Evolutionary conservation across 2,797 vertebrate species (phyloP), one percentile per base, ranked within the genome.

Genomic region (Chiropotes sagulatus): DNA sequence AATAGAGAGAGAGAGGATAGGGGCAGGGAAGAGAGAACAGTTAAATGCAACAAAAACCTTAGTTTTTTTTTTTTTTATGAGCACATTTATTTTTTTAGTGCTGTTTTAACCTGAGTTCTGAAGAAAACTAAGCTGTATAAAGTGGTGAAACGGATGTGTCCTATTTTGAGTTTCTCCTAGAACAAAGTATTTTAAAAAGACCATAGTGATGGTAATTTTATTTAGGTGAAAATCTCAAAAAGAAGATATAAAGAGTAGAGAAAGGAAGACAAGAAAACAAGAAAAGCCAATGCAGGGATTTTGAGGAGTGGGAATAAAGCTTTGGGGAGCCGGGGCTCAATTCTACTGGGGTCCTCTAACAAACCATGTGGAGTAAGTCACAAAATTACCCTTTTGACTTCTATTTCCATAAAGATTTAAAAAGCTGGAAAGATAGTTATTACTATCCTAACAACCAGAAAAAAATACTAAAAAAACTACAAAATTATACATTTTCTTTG

Each of bases 1-100:
- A 85, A 67, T 41, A 41, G 41, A 85, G 14, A 70, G 52, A 44
- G 19, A 85, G 26, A 33, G 11, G 7, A 5, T 28, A 41, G 30
- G 19, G 30, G 0, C 19, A 36, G 33, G 10, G 19, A 41, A 26
- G 7, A 67, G 36, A 76, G 33, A 75, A 52, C 10, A 90, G 30
- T 33, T 64, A 80, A 88, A 30, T 93, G 64, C 67, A 97, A 95
- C 75, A 17, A 91, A 19, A 46, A 52, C 17, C 44, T 90, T 54
- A 39, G 28, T 12, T 33, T 17, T 41, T 58, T 28, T 58, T 88
- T 48, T 48, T 3, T 48, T 94, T 41, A 46, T 14, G 33, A 82
- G 33, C 52, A 33, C 7, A 44, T 80, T 93, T 52, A 26, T 78
- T 81, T 80, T 91, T 24, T 20, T 13, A 48, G 57, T 36, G 22